Evolutionary conservation across 2,113 vertebrate species (phyloP).

Genomic region (Aphyosemion australe): DNA sequence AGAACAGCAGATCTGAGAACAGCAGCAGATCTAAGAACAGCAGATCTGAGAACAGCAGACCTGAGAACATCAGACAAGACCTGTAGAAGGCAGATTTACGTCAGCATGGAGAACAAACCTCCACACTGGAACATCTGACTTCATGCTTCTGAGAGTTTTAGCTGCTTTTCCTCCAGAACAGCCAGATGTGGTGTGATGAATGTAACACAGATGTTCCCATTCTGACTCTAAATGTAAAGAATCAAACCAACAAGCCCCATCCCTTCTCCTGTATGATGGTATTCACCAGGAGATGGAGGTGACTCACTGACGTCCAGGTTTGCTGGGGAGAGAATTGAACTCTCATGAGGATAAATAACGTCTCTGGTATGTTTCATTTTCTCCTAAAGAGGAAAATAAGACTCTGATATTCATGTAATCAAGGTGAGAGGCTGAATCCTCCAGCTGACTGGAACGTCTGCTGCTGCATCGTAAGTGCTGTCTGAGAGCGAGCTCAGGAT

Average conservation of each 20-base stretch:
- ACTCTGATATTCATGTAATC: constrained; percentile 31
- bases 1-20: too few relatives aligned
- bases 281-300: too few relatives aligned
- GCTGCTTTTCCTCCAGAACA: constrained; percentile 28
- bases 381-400: constrained; percentile 28
- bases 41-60: too few relatives aligned
- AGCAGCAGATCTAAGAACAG: too few relatives aligned
- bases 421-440: constrained; percentile 41
- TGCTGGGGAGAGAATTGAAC: too few relatives aligned
- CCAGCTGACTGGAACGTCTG: constrained; percentile 43
- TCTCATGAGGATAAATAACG: too few relatives aligned
- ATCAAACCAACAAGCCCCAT: constrained; percentile 19
- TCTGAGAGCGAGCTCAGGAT: constrained; percentile 42
- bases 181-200: constrained; percentile 15
- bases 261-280: too few relatives aligned
- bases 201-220: constrained; percentile 14
- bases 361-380: constrained; percentile 30
- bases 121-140: neutral
- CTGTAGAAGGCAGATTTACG: constrained; percentile 12
- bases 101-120: neutral
- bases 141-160: constrained; percentile 1
- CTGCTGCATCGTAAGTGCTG: constrained; percentile 53
- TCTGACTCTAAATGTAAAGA: constrained; percentile 8
- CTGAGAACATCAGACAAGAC: neutral
- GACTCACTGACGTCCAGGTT: too few relatives aligned